These are phyloP conservation scores for Brachypalpus laphriformis DNA, from an alignment of 2,888 invertebrate genomes.

Conservation along the genomic window DNA sequence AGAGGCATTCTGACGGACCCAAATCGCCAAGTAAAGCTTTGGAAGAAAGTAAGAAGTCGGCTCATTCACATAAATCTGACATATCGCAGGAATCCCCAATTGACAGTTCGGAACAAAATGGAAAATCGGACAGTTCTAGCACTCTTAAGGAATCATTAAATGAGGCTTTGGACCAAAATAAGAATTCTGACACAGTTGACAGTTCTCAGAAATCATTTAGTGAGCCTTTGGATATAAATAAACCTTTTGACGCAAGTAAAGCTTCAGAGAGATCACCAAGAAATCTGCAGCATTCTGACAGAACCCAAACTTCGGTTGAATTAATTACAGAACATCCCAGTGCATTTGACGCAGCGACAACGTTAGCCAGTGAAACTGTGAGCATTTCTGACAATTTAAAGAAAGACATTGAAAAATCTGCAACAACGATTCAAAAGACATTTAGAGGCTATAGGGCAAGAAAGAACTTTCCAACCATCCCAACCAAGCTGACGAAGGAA, in stretches of 20 bases:
- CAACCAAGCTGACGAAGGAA: neutral
- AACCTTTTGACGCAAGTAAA: neutral
- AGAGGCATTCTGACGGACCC: neutral
- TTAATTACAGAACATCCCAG: no score
- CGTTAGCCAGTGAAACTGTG: neutral
- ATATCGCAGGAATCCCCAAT: neutral
- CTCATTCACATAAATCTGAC: no score
- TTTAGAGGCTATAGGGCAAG: conserved; percentile 69
- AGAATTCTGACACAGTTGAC: neutral
- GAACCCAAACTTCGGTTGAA: no score
- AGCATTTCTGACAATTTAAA: conserved; percentile 1
- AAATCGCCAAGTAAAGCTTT: no score
- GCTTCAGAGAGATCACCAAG: no score
- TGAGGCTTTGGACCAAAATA: no score
- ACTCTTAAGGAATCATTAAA: no score
- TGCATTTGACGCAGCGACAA: no score
- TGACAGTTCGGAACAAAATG: neutral
- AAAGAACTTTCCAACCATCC: neutral
- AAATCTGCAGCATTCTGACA: no score
- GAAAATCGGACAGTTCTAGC: neutral
- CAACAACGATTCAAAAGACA: conserved; percentile 70
- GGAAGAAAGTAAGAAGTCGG: no score
- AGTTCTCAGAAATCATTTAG: neutral
- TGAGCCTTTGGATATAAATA: no score
- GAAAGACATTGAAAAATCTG: conserved; percentile 28